Evolutionary conservation across 2,113 vertebrate genomes (phyloP).

Genomic region (Beaufortia kweichowensis): DNA sequence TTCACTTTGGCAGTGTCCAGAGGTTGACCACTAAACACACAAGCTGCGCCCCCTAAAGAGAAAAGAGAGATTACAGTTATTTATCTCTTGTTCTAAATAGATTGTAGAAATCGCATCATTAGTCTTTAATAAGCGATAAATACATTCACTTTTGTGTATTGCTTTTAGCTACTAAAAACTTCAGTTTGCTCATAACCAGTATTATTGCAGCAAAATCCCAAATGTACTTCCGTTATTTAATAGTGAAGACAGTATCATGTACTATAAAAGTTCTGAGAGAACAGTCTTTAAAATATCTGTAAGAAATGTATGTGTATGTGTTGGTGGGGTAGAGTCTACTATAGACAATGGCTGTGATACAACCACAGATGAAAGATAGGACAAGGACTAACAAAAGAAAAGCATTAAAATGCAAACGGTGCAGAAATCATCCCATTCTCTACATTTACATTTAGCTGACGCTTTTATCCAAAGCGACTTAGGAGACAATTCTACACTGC

Average conservation of each 20-base stretch:
- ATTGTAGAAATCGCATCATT: neutral
- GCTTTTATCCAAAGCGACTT: no score
- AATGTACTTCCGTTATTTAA: no score
- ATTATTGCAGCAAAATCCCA: no score
- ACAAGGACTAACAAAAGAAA: constrained; percentile 9
- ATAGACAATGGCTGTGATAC: constrained; percentile 10
- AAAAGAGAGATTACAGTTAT: constrained; percentile 8
- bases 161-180: no score
- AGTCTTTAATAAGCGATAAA: neutral
- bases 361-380: neutral
- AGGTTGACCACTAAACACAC: constrained; percentile 90
- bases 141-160: no score
- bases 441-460: no score
- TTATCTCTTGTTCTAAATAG: neutral
- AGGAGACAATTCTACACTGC: no score
- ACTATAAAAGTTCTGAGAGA: neutral
- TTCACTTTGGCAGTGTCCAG: constrained; percentile 97
- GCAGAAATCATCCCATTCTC: constrained; percentile 11
- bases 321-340: neutral
- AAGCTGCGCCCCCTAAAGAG: constrained; percentile 82
- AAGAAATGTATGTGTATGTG: neutral
- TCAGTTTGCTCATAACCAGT: no score
- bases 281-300: neutral
- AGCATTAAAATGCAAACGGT: constrained; percentile 42
- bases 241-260: neutral